Conservation (phyloP, 1,140 invertebrate species). For the Papilio xuthus region DNA sequence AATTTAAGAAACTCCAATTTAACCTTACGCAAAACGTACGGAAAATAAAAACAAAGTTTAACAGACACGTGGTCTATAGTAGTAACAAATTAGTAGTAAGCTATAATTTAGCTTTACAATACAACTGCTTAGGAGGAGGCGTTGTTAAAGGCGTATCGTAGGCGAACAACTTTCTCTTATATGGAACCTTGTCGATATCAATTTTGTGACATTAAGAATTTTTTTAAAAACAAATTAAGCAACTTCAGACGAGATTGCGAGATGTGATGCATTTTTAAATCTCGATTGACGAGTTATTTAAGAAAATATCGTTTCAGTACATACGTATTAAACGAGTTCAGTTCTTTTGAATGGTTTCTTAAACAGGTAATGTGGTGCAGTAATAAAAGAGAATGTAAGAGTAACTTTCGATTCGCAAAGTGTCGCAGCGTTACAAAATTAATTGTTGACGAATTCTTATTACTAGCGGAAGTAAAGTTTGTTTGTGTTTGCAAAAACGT, state of each 20-base stretch:
- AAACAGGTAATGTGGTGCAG: background rate
- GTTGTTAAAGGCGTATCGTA: constrained; percentile 59
- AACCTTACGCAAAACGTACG: background rate
- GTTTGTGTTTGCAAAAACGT: background rate
- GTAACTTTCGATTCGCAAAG: background rate
- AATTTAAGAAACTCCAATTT: background rate
- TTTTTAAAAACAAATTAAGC: constrained; percentile 35
- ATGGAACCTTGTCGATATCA: constrained; percentile 49
- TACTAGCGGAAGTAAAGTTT: background rate
- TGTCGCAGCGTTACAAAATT: background rate
- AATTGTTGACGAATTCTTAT: background rate
- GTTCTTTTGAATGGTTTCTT: background rate
- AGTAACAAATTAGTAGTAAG: constrained; percentile 35
- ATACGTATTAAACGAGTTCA: background rate
- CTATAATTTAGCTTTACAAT: constrained; percentile 29
- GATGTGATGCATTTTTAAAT: background rate
- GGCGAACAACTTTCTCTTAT: constrained; percentile 76
- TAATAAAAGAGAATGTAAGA: background rate
- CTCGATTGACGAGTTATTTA: background rate
- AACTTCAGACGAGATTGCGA: background rate
- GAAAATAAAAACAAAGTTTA: background rate
- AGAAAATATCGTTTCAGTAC: background rate
- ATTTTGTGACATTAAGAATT: constrained; percentile 43
- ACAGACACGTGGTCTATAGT: constrained; percentile 26
- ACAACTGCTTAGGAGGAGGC: constrained; percentile 47